Percentiles rank a stretch among this genome's conserved stretches.
Conservation (phyloP, 1,140 invertebrate species). For the Saxidomus purpurata region DNA sequence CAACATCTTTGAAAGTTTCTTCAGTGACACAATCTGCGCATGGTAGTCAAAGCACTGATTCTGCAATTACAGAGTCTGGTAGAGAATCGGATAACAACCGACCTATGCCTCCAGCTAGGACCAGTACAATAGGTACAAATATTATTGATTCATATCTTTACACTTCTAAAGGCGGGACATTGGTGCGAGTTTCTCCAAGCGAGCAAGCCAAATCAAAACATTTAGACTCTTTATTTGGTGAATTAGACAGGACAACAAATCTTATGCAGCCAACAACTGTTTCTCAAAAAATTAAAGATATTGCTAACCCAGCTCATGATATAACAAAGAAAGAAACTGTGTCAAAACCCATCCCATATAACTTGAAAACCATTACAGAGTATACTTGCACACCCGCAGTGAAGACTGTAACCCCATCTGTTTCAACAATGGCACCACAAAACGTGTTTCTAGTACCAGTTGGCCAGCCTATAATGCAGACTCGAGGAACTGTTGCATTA, state of each 20-base stretch:
- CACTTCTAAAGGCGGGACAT: conserved; percentile 2
- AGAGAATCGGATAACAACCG: not conserved
- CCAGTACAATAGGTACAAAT: not conserved
- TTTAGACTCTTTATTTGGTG: conserved; percentile 48
- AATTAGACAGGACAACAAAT: conserved; percentile 32
- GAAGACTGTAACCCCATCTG: not conserved
- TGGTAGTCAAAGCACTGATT: not conserved
- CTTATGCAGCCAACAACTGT: conserved; percentile 17
- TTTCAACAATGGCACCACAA: not conserved
- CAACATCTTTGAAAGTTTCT: not conserved
- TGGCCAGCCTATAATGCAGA: not conserved
- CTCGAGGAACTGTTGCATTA: not conserved
- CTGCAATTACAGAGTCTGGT: not conserved
- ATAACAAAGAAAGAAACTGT: not conserved
- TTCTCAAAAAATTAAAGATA: conserved; percentile 38
- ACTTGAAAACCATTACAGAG: conserved; percentile 9
- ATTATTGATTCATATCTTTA: not conserved
- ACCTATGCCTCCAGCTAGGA: conserved; percentile 29
- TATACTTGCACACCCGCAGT: conserved; percentile 28
- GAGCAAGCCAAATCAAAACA: conserved; percentile 17
- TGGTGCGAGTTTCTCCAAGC: not conserved
- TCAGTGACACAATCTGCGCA: not conserved
- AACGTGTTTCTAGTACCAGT: conserved; percentile 15
- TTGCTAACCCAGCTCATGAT: conserved; percentile 15
- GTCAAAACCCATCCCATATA: conserved; percentile 4